Conservation (phyloP, 2,888 invertebrate species). For the Galerucella pusilla region DNA sequence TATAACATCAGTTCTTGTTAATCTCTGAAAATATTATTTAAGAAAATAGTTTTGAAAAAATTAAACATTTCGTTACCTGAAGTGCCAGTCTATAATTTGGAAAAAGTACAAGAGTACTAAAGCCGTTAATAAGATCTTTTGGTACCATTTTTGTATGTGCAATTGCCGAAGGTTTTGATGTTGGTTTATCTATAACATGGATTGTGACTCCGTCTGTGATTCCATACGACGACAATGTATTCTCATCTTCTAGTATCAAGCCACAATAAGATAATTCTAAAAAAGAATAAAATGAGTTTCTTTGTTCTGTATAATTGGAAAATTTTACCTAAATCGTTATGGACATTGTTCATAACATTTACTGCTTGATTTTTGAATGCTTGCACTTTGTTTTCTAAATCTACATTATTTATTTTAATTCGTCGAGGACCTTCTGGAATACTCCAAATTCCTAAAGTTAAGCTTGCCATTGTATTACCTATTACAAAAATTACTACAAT, state of each 20-base stretch:
- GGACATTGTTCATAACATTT: constrained; percentile 33
- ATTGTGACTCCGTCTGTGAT: constrained; percentile 70
- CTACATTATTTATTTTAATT: constrained; percentile 71
- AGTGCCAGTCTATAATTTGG: constrained; percentile 75
- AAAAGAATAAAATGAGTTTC: constrained; percentile 5
- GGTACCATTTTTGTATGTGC: constrained; percentile 68
- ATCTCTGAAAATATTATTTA: constrained; percentile 54
- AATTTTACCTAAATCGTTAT: constrained; percentile 30
- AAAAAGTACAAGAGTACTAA: constrained; percentile 71
- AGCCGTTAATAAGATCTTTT: constrained; percentile 71
- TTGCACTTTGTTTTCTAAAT: constrained; percentile 72
- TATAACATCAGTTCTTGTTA: constrained; percentile 67
- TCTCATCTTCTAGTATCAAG: constrained; percentile 73
- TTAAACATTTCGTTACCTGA: constrained; percentile 66
- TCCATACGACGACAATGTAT: constrained; percentile 73
- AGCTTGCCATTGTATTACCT: constrained; percentile 42
- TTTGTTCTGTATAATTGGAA: constrained; percentile 16
- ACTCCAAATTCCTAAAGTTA: constrained; percentile 67
- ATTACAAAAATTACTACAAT: neutral
- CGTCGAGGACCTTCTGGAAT: constrained; percentile 65
- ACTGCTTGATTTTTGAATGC: constrained; percentile 64
- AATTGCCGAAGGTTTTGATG: constrained; percentile 52
- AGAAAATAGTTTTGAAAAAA: neutral
- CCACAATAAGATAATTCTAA: constrained; percentile 79
- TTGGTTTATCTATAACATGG: constrained; percentile 68